These are phyloP conservation scores for Mormyrus lacerda DNA, from an alignment of 2,113 vertebrate genomes.

Conservation along the genomic window DNA sequence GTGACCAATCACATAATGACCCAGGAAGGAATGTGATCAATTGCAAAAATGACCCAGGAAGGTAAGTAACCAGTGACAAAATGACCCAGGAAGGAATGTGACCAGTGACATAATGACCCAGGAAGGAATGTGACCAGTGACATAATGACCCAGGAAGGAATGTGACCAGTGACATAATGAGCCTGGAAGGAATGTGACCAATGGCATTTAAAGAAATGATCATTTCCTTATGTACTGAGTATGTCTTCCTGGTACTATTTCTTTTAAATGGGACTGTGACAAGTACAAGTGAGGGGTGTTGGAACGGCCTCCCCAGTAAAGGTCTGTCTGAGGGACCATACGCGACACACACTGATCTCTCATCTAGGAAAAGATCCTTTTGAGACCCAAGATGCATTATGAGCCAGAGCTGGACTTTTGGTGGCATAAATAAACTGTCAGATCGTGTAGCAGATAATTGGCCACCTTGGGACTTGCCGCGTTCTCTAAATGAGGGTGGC, in stretches of 20 bases:
- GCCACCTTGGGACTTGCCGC: slow-evolving; percentile 10
- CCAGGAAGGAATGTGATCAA: neutral
- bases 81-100: too few species aligned
- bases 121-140: neutral
- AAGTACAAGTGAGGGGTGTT: neutral
- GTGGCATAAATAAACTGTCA: slow-evolving; percentile 8
- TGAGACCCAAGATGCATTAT: neutral
- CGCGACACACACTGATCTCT: neutral
- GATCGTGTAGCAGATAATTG: slow-evolving; percentile 17
- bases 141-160: neutral
- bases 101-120: neutral
- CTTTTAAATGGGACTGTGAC: neutral
- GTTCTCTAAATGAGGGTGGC: slow-evolving; percentile 6
- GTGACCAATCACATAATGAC: neutral
- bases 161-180: too few species aligned
- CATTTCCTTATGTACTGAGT: too few species aligned
- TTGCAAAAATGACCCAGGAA: neutral
- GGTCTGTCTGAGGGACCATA: neutral
- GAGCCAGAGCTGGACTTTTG: slow-evolving; percentile 4
- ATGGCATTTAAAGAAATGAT: neutral
- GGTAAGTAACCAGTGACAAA: neutral
- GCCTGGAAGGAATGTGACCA: too few species aligned
- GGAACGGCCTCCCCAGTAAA: neutral
- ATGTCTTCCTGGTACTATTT: neutral
- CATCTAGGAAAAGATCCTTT: slow-evolving; percentile 2